Conservation (phyloP, 2,888 invertebrate species). For the Neoascia interrupta region DNA sequence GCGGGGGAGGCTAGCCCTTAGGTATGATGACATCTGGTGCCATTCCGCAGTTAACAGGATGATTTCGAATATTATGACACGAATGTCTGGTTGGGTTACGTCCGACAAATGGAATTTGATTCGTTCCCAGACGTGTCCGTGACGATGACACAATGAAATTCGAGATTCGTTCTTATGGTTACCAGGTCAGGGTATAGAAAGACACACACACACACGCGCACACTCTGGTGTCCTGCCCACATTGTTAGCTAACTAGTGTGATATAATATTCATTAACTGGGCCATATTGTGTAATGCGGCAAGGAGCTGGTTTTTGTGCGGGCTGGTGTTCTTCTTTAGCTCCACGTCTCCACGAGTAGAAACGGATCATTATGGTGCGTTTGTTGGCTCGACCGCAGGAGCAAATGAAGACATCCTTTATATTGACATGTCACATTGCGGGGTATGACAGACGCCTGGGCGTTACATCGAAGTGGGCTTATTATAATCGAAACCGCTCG, state of each 20-base stretch:
- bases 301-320: conserved; percentile 14
- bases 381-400: too few species aligned
- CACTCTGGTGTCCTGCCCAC: conserved; percentile 43
- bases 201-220: too few species aligned
- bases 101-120: conserved; percentile 63
- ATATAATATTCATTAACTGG: conserved; percentile 61
- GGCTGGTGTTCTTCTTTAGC: background rate
- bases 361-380: too few species aligned
- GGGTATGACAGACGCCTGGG: too few species aligned
- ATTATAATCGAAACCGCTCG: too few species aligned
- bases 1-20: conserved; percentile 25
- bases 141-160: conserved; percentile 58
- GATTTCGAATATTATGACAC: conserved; percentile 65
- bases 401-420: too few species aligned
- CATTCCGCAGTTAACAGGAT: conserved; percentile 55
- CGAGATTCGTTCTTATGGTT: conserved; percentile 30
- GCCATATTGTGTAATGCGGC: conserved; percentile 36
- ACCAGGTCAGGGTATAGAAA: conserved; percentile 28
- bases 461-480: too few species aligned
- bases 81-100: conserved; percentile 52
- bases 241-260: conserved; percentile 48
- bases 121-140: conserved; percentile 47
- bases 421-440: too few species aligned
- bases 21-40: conserved; percentile 53
- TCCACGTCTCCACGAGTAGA: too few species aligned